Base-by-base conservation (phyloP, 2,113 vertebrate genomes). In the Struthidea cinerea region DNA sequence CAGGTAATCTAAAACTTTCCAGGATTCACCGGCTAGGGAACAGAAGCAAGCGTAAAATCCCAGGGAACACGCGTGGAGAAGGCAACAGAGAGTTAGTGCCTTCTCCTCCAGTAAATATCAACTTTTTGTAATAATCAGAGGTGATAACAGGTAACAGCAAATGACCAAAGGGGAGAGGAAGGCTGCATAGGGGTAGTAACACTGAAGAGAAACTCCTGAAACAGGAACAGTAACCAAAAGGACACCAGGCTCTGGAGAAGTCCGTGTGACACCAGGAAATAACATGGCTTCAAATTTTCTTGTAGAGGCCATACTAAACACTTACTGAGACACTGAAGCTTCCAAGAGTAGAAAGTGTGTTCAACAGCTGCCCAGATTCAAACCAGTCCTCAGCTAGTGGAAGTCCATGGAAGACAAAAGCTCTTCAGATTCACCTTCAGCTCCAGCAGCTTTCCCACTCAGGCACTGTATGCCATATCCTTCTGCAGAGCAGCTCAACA, bases 41-140 rank as follows among this genome's bases (percentile, higher is more conserved):
- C 14, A 80, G 28, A 83, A 63, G 15, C 11, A 24, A 41, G 33
- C 10, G 23, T 18, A 70, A 70, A 75, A 49, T 7, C 24, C 37
- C n/a, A 42, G 28, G 8, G 28, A 89, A 79, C 3, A n/a, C 0
- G 2, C 0, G 0, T 8, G 35, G 24, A 75, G 28, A 67, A 83
- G 24, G 46, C 28, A 63, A 44, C 0, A 63, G 28, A 82, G 20
- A 47, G 23, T 27, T 10, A 52, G 5, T 20, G 49, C 20, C 37
- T 47, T 39, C 49, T 87, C 37, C 55, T 61, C 14, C 33, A 50
- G 32, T 15, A 80, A 50, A 16, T 46, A 57, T 2, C 32, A 50
- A 7, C 8, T 39, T 71, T 76, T 68, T 55, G 33, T 44, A 64
- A 49, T 20, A 39, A 6, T 4, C 32, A 55, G 22, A 63, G 52